phyloP scores from a whole-genome alignment of 2,113 vertebrate species.

The Antigone vipio region DNA sequence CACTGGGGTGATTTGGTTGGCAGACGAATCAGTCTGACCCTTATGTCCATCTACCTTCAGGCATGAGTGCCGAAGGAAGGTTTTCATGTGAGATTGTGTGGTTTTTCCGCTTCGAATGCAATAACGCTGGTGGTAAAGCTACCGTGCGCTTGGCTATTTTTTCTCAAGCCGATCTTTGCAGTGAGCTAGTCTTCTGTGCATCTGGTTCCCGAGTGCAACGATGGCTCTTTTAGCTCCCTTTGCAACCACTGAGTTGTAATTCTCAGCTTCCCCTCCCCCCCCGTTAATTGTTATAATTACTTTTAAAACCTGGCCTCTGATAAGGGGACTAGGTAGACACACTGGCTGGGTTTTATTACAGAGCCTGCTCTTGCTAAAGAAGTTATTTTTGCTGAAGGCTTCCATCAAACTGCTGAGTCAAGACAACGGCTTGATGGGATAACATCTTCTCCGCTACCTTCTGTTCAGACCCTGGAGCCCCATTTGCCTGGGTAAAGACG shows the following conservation, averaged over 20 bases:
- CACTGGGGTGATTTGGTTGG: neutral
- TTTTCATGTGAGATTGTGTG: accelerated
- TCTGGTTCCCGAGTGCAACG: neutral
- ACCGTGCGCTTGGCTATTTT: accelerated
- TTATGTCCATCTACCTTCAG: neutral
- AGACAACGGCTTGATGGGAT: conserved; percentile 20
- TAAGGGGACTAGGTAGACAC: neutral
- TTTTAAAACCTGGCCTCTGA: neutral
- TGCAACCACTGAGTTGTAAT: neutral
- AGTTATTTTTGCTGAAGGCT: conserved; percentile 35
- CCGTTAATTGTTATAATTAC: conserved; percentile 16
- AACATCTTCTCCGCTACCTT: conserved; percentile 33
- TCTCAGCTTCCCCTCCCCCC: neutral
- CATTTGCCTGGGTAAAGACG: conserved; percentile 22
- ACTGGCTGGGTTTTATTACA: conserved; percentile 32
- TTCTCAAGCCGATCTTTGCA: neutral
- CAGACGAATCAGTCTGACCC: neutral
- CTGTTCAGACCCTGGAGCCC: conserved; percentile 61
- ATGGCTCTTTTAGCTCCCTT: neutral
- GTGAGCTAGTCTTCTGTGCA: neutral
- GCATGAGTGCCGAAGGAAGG: neutral
- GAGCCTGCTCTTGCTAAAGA: neutral
- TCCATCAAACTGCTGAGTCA: conserved; percentile 46
- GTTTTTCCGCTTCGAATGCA: neutral
- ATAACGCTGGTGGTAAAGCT: accelerated